phyloP scores from a whole-genome alignment of 2,888 invertebrate species.

The Epinotia ramella region DNA sequence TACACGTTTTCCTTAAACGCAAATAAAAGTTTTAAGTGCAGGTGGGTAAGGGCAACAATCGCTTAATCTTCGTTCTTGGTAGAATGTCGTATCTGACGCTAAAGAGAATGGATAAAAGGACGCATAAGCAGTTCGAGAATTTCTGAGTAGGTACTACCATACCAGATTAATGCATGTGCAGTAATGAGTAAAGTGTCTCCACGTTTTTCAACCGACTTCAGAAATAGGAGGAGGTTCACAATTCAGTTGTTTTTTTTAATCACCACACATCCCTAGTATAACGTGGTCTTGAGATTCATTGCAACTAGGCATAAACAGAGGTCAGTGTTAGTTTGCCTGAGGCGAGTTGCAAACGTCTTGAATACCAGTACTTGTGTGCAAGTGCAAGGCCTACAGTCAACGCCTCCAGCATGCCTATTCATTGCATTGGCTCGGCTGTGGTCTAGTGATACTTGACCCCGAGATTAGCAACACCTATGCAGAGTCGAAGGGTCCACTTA shows the following conservation, averaged over 20 bases:
- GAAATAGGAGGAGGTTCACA: too few species aligned
- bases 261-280: background rate
- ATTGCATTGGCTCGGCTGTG: background rate
- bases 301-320: background rate
- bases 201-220: too few species aligned
- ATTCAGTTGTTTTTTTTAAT: background rate
- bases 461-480: background rate
- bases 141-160: too few species aligned
- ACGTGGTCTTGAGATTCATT: background rate
- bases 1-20: constrained; percentile 18
- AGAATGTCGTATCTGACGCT: background rate
- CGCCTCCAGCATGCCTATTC: background rate
- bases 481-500: background rate
- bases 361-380: background rate
- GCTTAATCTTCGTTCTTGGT: constrained; percentile 1
- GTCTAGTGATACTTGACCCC: background rate
- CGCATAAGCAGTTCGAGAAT: background rate
- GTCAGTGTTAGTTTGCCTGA: background rate
- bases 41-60: background rate
- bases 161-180: background rate
- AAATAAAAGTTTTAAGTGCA: background rate
- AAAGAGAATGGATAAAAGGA: constrained; percentile 4
- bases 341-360: background rate
- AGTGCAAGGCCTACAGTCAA: constrained; percentile 18
- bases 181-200: background rate